Percentiles rank a stretch among this genome's conserved stretches.
Conservation (phyloP, 2,888 invertebrate species). For the Beris morrisii region DNA sequence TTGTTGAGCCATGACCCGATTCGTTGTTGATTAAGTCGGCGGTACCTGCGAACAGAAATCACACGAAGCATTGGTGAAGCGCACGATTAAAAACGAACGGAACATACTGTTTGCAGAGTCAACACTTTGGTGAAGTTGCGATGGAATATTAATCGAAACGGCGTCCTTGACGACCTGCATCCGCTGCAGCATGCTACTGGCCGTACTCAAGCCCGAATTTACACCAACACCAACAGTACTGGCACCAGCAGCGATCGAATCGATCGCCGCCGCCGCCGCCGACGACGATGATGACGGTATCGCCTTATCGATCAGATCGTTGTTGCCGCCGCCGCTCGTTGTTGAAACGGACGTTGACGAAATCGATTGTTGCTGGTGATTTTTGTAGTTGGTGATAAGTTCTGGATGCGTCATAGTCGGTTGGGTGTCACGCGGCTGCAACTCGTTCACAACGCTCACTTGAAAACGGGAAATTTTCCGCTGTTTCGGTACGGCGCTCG, state of each 20-base stretch:
- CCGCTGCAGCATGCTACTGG: constrained; percentile 15
- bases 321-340: not conserved
- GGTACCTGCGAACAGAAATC: no score
- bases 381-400: not conserved
- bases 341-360: no score
- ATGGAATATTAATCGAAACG: constrained; percentile 15
- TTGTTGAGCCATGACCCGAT: constrained; percentile 27
- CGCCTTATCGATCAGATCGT: not conserved
- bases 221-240: not conserved
- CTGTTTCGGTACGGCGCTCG: constrained; percentile 15
- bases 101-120: not conserved
- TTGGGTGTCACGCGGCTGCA: constrained; percentile 1
- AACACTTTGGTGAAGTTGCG: constrained; percentile 10
- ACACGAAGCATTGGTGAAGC: not conserved
- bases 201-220: not conserved
- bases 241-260: no score
- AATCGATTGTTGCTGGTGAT: not conserved
- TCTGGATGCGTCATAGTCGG: not conserved
- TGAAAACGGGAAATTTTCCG: constrained; percentile 76
- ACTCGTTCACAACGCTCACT: constrained; percentile 73
- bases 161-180: constrained; percentile 19
- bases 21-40: not conserved
- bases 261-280: not conserved
- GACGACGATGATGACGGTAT: not conserved
- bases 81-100: not conserved